A percentile compares a stretch with the other conserved stretches of the same genome.
Evolutionary conservation across 2,888 invertebrate species (phyloP).

Genomic region (Orthosia gracilis): DNA sequence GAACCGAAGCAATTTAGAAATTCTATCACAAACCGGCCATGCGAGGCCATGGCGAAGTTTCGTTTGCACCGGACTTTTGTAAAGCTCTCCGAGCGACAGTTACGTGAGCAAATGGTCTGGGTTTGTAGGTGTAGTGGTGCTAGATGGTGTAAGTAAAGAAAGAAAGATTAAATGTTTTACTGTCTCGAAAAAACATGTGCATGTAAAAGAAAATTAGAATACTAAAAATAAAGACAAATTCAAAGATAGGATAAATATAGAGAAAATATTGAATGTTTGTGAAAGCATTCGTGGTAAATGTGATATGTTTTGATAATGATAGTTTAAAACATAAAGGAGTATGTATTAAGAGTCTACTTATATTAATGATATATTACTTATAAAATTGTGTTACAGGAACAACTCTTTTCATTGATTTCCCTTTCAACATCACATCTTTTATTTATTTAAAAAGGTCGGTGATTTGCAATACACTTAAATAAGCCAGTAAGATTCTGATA

Average conservation of each 20-base stretch:
- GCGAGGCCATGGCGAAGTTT: conserved; percentile 52
- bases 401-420: too few relatives aligned
- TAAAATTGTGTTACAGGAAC: too few relatives aligned
- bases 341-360: too few relatives aligned
- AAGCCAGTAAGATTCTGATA: too few relatives aligned
- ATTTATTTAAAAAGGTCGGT: too few relatives aligned
- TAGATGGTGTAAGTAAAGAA: conserved; percentile 27
- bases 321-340: not conserved
- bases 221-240: too few relatives aligned
- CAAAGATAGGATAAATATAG: too few relatives aligned
- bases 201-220: too few relatives aligned
- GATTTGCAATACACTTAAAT: too few relatives aligned
- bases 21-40: conserved; percentile 52
- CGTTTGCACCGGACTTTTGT: conserved; percentile 63
- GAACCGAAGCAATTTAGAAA: conserved; percentile 53
- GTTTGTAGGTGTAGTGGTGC: conserved; percentile 1
- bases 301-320: not conserved
- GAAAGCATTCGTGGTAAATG: not conserved
- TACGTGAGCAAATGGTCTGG: conserved; percentile 51
- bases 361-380: too few relatives aligned
- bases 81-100: conserved; percentile 58
- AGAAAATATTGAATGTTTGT: not conserved
- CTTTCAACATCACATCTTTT: too few relatives aligned
- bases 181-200: too few relatives aligned
- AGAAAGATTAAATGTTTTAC: not conserved